Percentiles rank a stretch among this genome's conserved stretches.
Conservation (phyloP, 2,888 invertebrate genomes). For the Drosophila limbata region DNA sequence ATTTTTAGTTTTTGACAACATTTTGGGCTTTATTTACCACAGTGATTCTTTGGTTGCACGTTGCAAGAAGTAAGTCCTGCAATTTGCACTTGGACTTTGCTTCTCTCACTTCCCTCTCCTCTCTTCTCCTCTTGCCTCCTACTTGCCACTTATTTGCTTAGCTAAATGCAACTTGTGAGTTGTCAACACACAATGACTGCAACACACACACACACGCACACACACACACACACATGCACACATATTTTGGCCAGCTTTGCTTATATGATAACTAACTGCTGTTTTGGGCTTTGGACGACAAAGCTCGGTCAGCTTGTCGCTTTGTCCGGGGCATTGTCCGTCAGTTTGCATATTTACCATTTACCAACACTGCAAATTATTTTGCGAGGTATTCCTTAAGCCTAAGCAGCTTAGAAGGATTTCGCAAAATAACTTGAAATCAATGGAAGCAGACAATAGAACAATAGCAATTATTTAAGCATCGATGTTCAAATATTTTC, state of each 20-base stretch:
- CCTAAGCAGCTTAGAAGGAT: neutral
- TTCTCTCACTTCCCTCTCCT: neutral
- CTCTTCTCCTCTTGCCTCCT: neutral
- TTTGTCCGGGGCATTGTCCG: slow-evolving; percentile 12
- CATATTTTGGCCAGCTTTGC: slow-evolving; percentile 1
- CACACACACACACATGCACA: neutral
- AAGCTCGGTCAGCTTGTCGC: slow-evolving; percentile 13
- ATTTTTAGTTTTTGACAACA: no score
- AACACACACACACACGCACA: slow-evolving; percentile 17
- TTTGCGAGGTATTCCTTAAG: neutral
- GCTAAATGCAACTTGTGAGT: slow-evolving; percentile 80
- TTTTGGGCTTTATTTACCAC: no score
- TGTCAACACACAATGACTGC: slow-evolving; percentile 68
- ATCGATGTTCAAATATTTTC: no score
- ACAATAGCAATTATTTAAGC: neutral
- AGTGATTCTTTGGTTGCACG: slow-evolving; percentile 3
- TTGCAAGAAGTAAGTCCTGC: slow-evolving; percentile 40
- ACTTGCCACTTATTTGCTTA: slow-evolving; percentile 63
- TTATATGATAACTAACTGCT: slow-evolving; percentile 9
- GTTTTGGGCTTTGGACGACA: slow-evolving; percentile 1
- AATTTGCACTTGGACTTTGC: slow-evolving; percentile 51
- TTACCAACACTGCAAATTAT: slow-evolving; percentile 40
- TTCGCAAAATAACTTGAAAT: neutral
- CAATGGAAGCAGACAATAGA: neutral
- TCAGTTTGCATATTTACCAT: slow-evolving; percentile 29